These are phyloP conservation scores for Nestor notabilis DNA, from an alignment of 2,113 vertebrate genomes.

Conservation along the genomic window DNA sequence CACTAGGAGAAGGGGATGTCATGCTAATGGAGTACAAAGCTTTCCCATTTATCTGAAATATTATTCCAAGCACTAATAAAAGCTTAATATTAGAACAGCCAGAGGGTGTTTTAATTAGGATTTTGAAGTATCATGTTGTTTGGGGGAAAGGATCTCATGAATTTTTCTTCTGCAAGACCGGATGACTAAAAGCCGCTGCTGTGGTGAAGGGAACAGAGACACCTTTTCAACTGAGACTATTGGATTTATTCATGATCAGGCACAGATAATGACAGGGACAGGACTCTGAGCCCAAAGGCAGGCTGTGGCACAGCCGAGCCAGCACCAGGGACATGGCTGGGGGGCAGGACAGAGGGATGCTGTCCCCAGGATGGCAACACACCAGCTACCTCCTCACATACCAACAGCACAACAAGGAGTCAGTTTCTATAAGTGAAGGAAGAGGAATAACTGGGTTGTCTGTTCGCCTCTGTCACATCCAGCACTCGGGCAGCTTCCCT, in stretches of 20 bases:
- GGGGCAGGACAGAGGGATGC: neutral
- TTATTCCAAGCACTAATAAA: neutral
- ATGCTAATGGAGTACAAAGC: neutral
- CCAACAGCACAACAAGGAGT: fast-evolving
- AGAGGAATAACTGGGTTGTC: neutral
- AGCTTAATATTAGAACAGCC: neutral
- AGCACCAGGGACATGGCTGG: neutral
- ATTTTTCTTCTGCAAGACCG: neutral
- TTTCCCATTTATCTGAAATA: neutral
- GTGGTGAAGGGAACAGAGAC: neutral
- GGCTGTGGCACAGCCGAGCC: neutral
- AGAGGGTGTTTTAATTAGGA: neutral
- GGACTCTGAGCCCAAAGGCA: neutral
- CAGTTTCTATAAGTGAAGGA: fast-evolving
- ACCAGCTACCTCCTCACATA: fast-evolving
- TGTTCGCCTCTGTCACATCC: neutral
- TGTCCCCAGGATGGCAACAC: fast-evolving
- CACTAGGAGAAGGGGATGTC: neutral
- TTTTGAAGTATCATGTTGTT: neutral
- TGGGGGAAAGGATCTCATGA: neutral
- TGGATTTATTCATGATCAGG: neutral
- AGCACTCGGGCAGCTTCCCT: neutral
- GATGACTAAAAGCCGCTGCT: neutral
- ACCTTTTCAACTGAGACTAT: neutral
- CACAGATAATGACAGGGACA: fast-evolving